These are phyloP conservation scores for Umimayanthus kanabou DNA, from an alignment of 92 coral and sea anemone genomes.

Conservation along the genomic window DNA sequence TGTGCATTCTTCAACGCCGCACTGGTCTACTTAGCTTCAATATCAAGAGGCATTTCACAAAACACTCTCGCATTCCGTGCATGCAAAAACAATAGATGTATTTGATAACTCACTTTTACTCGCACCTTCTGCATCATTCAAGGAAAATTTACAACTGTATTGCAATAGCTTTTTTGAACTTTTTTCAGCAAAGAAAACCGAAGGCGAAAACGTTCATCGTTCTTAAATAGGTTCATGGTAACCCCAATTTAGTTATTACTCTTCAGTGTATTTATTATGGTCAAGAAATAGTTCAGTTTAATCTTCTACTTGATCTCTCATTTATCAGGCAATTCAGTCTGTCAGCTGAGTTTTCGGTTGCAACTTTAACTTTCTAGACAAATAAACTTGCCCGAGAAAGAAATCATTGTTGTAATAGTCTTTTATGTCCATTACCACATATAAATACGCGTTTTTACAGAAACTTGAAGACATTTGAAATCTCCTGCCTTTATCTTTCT, in stretches of 20 bases:
- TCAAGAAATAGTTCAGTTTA: constrained; percentile 6
- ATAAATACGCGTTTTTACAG: background rate
- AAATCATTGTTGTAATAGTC: background rate
- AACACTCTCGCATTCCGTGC: constrained; percentile 7
- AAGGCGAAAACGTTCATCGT: background rate
- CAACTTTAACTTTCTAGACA: background rate
- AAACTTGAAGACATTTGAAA: background rate
- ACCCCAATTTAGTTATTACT: constrained; percentile 8
- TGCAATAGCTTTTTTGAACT: background rate
- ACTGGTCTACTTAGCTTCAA: background rate
- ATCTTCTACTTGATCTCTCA: constrained; percentile 11
- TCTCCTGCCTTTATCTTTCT: constrained; percentile 2
- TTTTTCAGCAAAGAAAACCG: too few species aligned
- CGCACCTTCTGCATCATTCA: background rate
- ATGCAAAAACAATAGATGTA: background rate
- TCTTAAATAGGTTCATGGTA: background rate
- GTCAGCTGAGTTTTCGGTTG: background rate
- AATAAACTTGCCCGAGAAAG: background rate
- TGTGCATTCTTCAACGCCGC: background rate
- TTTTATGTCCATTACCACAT: background rate
- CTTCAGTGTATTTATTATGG: background rate
- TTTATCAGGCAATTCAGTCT: background rate
- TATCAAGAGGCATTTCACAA: constrained; percentile 4
- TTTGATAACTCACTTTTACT: background rate
- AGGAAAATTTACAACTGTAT: background rate